Base-by-base conservation (phyloP, 2,797 vertebrate species). In the Pelobates cultripes region DNA sequence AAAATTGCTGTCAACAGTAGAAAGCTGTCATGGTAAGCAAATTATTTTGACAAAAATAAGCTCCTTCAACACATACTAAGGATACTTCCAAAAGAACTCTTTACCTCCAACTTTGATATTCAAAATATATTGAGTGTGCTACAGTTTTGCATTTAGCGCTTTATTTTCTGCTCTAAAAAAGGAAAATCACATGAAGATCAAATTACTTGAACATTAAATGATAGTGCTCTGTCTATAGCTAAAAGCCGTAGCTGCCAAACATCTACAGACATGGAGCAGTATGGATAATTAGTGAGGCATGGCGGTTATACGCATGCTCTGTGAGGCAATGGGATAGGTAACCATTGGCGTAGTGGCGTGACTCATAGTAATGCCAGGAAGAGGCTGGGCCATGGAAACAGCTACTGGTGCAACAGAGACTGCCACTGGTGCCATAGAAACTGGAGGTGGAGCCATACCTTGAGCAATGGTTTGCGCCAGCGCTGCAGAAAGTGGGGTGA, bases 241-340 rank as follows among this genome's bases (percentile, higher is more conserved):
- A 64, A n/a, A 64, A 64, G 2, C n/a, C 61, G 40, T 10, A 40
- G n/a, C 28, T 28, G 17, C n/a, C 28, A 64, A 4, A 64, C 12
- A 6, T 7, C 61, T 64, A 9, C 14, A 40, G 61, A 6, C 61
- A 64, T 40, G 61, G 28, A 64, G 61, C 61, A 28, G 17, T 14
- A n/a, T 28, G 61, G n/a, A n/a, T 6, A 68, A 82, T 95, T 92
- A 98, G 93, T 99, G 97, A 5, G 96, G 97, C 91, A 99, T 93
- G 84, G 96, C 95, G 13, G 96, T 98, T 91, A 99, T 99, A 89
- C 97, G 94, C 97, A 99, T 98, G 90, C 97, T 98, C 89, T 99
- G 98, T 89, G 97, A 98, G 42, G 94, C 97, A 3, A 99, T 99
- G 71, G 98, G 97, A 86, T 99, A 99, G 0, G 97, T 96, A 86